These are phyloP conservation scores for Epizoanthus ramosus DNA, from an alignment of 92 coral and sea anemone species.

Conservation along the genomic window DNA sequence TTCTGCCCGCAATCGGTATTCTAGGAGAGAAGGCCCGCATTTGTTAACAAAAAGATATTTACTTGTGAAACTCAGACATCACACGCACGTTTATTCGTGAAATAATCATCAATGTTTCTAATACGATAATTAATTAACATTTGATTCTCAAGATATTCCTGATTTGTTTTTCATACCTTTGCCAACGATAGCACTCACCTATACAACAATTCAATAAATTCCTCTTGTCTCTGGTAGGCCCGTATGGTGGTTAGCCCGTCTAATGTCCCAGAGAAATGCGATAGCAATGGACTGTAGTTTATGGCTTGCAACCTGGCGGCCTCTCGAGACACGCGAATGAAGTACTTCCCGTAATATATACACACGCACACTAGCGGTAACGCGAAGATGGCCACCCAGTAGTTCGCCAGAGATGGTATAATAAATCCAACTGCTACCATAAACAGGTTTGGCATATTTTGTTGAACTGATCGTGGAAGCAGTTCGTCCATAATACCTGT, in stretches of 20 bases:
- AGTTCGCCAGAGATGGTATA: constrained; percentile 1
- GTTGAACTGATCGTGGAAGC: background rate
- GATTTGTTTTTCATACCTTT: too few species aligned
- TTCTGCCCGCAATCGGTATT: too few species aligned
- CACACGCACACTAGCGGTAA: background rate
- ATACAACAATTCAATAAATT: background rate
- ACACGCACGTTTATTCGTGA: too few species aligned
- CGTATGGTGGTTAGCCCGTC: constrained; percentile 9
- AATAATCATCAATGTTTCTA: too few species aligned
- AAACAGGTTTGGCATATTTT: background rate
- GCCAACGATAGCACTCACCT: too few species aligned
- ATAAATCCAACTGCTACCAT: constrained; percentile 12
- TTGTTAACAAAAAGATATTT: too few species aligned
- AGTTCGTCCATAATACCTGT: constrained; percentile 15
- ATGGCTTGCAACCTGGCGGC: background rate
- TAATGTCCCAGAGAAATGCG: constrained; percentile 15
- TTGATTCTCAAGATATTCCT: too few species aligned
- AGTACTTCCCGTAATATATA: constrained; percentile 2
- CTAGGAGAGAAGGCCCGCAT: too few species aligned
- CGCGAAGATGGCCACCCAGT: constrained; percentile 10
- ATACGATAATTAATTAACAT: too few species aligned
- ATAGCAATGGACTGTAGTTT: background rate
- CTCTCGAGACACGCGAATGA: constrained; percentile 6
- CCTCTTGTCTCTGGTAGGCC: background rate
- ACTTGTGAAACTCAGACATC: too few species aligned